Percentiles rank a stretch among this genome's conserved stretches.
Evolutionary conservation across 2,888 invertebrate species (phyloP).

Genomic region (Galerucella nymphaeae): DNA sequence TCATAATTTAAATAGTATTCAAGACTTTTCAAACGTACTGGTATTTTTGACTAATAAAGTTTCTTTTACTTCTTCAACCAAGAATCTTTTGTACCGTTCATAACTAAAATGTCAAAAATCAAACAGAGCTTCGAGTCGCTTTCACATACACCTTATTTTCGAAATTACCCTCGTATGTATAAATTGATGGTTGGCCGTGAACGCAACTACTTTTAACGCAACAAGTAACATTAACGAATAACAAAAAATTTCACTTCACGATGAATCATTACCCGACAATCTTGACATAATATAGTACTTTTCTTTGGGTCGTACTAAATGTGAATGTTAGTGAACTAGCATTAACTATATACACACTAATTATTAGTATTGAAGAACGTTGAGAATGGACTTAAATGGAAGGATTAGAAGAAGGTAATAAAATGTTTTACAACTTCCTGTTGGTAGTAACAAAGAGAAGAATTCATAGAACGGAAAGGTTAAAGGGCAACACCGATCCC

Average conservation of each 20-base stretch:
- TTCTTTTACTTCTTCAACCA: no score
- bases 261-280: not conserved
- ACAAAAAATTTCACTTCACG: constrained; percentile 6
- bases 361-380: constrained; percentile 15
- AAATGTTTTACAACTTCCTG: constrained; percentile 22
- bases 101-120: no score
- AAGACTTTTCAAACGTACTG: no score
- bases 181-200: not conserved
- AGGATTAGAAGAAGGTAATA: constrained; percentile 25
- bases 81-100: no score
- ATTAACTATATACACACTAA: not conserved
- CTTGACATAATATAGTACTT: not conserved
- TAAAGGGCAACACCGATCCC: constrained; percentile 14
- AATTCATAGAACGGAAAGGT: constrained; percentile 23
- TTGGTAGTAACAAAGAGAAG: constrained; percentile 8
- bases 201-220: not conserved
- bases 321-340: not conserved
- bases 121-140: no score
- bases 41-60: no score
- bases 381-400: constrained; percentile 13
- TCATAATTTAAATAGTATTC: no score
- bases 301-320: not conserved
- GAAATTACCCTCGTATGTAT: not conserved
- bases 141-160: no score
- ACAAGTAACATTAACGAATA: not conserved